Base-by-base conservation (phyloP, 2,113 vertebrate species). In the Chamaetylas fuelleborni region DNA sequence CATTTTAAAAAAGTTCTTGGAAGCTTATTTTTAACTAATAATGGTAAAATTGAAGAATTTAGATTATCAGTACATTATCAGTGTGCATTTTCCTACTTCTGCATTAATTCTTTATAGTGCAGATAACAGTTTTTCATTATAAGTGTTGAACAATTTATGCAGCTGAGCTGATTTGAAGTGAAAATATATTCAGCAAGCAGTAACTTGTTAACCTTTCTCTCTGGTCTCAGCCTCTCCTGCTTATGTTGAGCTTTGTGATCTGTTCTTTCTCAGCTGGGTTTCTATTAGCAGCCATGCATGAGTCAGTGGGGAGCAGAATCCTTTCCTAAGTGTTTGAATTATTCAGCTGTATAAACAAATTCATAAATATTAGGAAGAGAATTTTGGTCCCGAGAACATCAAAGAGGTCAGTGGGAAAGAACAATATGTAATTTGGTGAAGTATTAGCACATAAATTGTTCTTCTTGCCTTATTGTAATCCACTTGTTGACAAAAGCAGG, bases 341-440 rank as follows among this genome's bases (percentile, higher is more conserved):
- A 93, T 96, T 96, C 90, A 95, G 56, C 66, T 94, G 65, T 95
- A 87, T 80, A 96, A 97, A 91, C 91, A 97, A 96, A 88, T 95
- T 80, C 45, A 58, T 93, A 94, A 95, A 71, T 78, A 95, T 62
- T 53, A 73, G 74, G 79, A 92, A 57, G 61, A 77, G 61, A 48
- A 93, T 88, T 64, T 73, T 80, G 73, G 64, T 81, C 78, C 72
- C 66, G 50, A 76, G 67, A 90, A 87, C 91, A 94, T 88, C 69
- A 91, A 40, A 85, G 65, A 90, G 79, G 71, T 87, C 88, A 84
- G 64, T 73, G 50, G 84, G 71, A 90, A 47, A 71, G 66, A 96
- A 60, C 67, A 91, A 48, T 43, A 8, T 92, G 61, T 81, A 88
- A 92, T 95, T 81, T 88, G 72, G n/a, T 73, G 85, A 87, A 78